A percentile compares a stretch with the other conserved stretches of the same genome.
Conservation (phyloP, 2,797 vertebrate species). For the Amniataba percoides region DNA sequence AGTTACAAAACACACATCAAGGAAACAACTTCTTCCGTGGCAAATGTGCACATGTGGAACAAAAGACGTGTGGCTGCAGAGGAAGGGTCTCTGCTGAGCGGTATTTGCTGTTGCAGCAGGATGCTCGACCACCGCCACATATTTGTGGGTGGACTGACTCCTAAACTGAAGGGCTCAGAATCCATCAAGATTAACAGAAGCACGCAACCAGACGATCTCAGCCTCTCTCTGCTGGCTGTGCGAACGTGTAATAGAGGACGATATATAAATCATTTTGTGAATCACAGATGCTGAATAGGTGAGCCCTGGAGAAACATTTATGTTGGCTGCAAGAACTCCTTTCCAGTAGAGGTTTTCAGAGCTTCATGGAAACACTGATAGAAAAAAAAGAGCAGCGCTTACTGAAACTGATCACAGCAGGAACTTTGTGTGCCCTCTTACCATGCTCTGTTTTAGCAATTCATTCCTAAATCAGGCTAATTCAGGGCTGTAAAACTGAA, state of each 20-base stretch:
- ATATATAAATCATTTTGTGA: slow-evolving; percentile 54
- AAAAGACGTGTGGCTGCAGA: slow-evolving; percentile 32
- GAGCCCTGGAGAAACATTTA: slow-evolving; percentile 71
- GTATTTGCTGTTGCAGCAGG: slow-evolving; percentile 75
- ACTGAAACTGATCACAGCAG: slow-evolving; percentile 44
- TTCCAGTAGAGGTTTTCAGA: slow-evolving; percentile 59
- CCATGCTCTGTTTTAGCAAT: slow-evolving; percentile 35
- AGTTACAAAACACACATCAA: slow-evolving; percentile 23
- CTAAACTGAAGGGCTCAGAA: slow-evolving; percentile 52
- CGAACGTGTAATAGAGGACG: slow-evolving; percentile 40
- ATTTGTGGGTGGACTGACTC: slow-evolving; percentile 69
- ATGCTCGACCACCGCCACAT: slow-evolving; percentile 71
- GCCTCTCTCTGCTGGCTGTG: slow-evolving; percentile 28
- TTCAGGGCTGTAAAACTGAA: slow-evolving; percentile 9
- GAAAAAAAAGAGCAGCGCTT: slow-evolving; percentile 44
- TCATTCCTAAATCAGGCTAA: slow-evolving; percentile 17
- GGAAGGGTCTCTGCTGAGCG: slow-evolving; percentile 38
- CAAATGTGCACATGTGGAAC: slow-evolving; percentile 39
- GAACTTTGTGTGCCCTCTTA: slow-evolving; percentile 43
- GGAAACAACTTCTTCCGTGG: slow-evolving; percentile 16
- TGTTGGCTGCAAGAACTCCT: slow-evolving; percentile 61
- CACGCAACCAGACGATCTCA: slow-evolving; percentile 46
- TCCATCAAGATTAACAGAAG: slow-evolving; percentile 59
- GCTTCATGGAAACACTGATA: slow-evolving; percentile 59
- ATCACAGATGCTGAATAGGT: slow-evolving; percentile 65